A percentile compares a stretch with the other conserved stretches of the same genome.
These are phyloP conservation scores for Chaetodon trifascialis DNA, from an alignment of 2,113 vertebrate species.

Conservation along the genomic window DNA sequence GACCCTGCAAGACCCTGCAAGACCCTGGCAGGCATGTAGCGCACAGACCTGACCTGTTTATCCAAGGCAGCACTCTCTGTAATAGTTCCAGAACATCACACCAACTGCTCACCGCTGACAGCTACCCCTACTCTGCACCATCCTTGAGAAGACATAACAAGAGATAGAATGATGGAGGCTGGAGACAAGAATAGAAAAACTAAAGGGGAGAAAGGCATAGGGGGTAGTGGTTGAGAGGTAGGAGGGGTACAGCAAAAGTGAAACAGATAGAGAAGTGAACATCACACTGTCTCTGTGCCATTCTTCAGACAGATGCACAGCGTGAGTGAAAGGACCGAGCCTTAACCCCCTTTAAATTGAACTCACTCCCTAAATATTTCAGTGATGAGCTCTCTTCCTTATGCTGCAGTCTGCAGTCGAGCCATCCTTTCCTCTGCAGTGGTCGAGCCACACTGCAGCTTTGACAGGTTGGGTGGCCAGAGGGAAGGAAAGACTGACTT, in stretches of 20 bases:
- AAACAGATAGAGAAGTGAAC: constrained; percentile 29
- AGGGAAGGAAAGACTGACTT: constrained; percentile 69
- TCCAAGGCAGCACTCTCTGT: constrained; percentile 45
- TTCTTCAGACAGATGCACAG: constrained; percentile 51
- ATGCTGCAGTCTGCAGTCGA: constrained; percentile 78
- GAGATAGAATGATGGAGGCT: constrained; percentile 34
- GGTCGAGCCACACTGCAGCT: constrained; percentile 72
- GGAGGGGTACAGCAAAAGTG: constrained; percentile 24
- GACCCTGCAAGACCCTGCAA: constrained; percentile 59
- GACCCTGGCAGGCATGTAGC: constrained; percentile 53
- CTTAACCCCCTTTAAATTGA: constrained; percentile 72
- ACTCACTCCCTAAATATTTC: constrained; percentile 85
- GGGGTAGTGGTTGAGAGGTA: neutral
- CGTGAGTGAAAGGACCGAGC: constrained; percentile 67
- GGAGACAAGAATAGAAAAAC: constrained; percentile 28
- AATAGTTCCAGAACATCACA: constrained; percentile 53
- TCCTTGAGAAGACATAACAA: constrained; percentile 58
- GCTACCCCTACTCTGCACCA: constrained; percentile 54
- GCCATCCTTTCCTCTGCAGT: constrained; percentile 77
- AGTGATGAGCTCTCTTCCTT: constrained; percentile 73
- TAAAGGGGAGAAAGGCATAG: neutral
- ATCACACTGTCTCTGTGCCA: constrained; percentile 22
- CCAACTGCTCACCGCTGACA: constrained; percentile 73
- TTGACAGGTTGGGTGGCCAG: constrained; percentile 76
- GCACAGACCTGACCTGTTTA: constrained; percentile 59